phyloP scores from a whole-genome alignment of 2,797 vertebrate species.

The Lates japonicus region DNA sequence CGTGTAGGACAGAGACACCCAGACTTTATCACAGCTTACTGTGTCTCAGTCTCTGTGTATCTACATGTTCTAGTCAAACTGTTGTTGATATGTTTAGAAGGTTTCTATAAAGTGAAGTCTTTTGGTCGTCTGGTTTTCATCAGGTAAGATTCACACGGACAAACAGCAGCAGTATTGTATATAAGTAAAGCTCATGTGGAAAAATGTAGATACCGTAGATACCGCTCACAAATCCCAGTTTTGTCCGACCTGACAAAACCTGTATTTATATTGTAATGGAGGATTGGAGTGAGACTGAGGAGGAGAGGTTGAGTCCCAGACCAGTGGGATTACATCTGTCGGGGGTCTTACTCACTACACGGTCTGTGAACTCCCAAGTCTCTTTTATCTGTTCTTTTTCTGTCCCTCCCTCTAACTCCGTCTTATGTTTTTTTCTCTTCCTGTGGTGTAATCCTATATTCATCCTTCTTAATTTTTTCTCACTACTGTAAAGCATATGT shows the following conservation, averaged over 20 bases:
- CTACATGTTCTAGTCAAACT: too few species aligned
- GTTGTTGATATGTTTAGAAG: not conserved
- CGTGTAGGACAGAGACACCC: too few species aligned
- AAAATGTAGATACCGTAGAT: not conserved
- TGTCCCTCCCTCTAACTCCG: slow-evolving; percentile 26
- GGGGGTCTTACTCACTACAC: slow-evolving; percentile 61
- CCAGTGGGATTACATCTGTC: slow-evolving; percentile 62
- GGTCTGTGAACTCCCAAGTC: slow-evolving; percentile 59
- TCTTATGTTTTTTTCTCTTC: slow-evolving; percentile 23
- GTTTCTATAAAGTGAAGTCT: not conserved
- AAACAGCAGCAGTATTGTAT: not conserved
- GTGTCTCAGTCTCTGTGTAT: too few species aligned
- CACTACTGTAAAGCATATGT: not conserved
- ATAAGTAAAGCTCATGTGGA: too few species aligned
- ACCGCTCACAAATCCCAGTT: slow-evolving; percentile 13
- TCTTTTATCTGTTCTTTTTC: slow-evolving; percentile 56
- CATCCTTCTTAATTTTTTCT: slow-evolving; percentile 20
- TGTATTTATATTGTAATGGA: slow-evolving; percentile 53
- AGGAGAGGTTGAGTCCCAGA: slow-evolving; percentile 46
- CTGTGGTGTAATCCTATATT: slow-evolving; percentile 34
- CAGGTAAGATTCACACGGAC: not conserved
- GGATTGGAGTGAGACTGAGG: slow-evolving; percentile 37
- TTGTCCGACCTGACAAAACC: slow-evolving; percentile 22
- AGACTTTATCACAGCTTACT: too few species aligned
- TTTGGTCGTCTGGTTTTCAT: not conserved